Evolutionary conservation across 2,888 invertebrate genomes (phyloP).

Genomic region (Macropis europaea): DNA sequence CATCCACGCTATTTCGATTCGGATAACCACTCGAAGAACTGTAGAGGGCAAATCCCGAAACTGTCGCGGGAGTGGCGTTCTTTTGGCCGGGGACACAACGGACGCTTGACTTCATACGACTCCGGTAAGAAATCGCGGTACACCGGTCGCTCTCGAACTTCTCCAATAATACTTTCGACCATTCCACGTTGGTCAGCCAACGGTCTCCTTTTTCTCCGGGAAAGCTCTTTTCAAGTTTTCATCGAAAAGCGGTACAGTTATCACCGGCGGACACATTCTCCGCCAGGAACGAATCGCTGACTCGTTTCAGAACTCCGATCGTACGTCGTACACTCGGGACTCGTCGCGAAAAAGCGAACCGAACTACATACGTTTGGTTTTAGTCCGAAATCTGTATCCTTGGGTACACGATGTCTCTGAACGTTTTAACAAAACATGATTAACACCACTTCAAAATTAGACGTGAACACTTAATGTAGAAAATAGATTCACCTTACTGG

Average conservation of each 20-base stretch:
- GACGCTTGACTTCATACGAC: slow-evolving; percentile 45
- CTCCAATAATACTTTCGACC: slow-evolving; percentile 64
- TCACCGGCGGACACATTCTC: slow-evolving; percentile 56
- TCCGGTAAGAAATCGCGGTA: slow-evolving; percentile 57
- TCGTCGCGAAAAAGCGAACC: slow-evolving; percentile 6
- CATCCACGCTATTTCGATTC: not conserved
- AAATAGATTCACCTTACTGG: no score
- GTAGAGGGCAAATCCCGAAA: slow-evolving; percentile 4
- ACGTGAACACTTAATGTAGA: no score
- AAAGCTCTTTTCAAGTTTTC: slow-evolving; percentile 60
- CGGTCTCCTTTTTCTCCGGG: slow-evolving; percentile 20
- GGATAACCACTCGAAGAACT: slow-evolving; percentile 20
- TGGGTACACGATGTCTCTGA: no score
- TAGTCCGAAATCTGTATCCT: no score
- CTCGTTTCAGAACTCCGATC: slow-evolving; percentile 51
- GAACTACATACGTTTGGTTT: no score
- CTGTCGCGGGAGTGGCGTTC: slow-evolving; percentile 15
- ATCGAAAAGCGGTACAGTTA: slow-evolving; percentile 57
- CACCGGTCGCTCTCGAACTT: slow-evolving; percentile 56
- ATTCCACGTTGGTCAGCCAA: slow-evolving; percentile 27
- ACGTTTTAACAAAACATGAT: no score
- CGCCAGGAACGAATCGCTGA: slow-evolving; percentile 49
- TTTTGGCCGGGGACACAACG: slow-evolving; percentile 23
- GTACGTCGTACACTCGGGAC: slow-evolving; percentile 40
- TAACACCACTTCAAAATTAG: no score